Conservation (phyloP, 2,113 vertebrate species). For the Poeciliopsis turrubarensis region DNA sequence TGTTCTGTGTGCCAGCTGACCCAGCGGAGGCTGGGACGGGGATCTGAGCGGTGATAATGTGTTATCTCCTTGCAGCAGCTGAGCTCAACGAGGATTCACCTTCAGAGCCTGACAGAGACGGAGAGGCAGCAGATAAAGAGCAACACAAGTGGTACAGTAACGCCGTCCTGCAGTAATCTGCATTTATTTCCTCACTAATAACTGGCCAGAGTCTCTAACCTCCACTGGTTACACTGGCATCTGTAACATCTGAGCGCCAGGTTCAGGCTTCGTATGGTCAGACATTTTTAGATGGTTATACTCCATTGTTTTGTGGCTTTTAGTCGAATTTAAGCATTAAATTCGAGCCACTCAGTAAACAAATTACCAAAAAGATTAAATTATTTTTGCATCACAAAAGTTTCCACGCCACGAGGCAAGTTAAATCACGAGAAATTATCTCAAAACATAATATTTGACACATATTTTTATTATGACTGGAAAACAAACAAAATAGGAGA, state of each 20-base stretch:
- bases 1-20: conserved; percentile 37
- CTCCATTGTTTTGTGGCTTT: background rate
- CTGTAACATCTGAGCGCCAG: background rate
- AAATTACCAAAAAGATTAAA: background rate
- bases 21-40: conserved; percentile 32
- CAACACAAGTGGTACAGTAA: conserved; percentile 6
- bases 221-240: background rate
- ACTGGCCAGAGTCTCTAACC: background rate
- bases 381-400: background rate
- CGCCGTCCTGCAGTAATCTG: conserved; percentile 1
- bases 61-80: conserved; percentile 53
- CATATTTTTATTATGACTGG: no score
- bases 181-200: background rate
- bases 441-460: no score
- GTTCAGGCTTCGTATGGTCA: background rate
- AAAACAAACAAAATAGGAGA: no score
- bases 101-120: conserved; percentile 26
- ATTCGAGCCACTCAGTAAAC: background rate
- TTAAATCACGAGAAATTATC: no score
- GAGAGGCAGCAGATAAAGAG: conserved; percentile 9
- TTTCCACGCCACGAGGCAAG: no score
- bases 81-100: conserved; percentile 40
- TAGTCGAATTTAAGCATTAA: no score
- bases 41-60: conserved; percentile 42
- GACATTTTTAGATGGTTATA: background rate